These are phyloP conservation scores for Ploceus nigricollis DNA, from an alignment of 2,113 vertebrate genomes.

Conservation along the genomic window DNA sequence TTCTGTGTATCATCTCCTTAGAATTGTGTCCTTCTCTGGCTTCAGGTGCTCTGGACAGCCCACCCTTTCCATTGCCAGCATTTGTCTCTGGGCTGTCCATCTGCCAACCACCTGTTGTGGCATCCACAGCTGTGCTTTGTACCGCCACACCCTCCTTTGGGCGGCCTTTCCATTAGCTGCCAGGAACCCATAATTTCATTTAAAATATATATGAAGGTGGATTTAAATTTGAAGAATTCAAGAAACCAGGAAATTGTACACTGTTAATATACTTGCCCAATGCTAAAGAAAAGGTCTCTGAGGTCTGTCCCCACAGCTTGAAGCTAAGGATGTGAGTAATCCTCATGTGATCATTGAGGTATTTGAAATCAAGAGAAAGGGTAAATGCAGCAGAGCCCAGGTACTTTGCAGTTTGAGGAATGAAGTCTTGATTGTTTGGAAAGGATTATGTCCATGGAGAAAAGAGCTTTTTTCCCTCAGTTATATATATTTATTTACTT, in stretches of 20 bases:
- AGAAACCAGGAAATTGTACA: neutral
- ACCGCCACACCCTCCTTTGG: neutral
- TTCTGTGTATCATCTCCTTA: neutral
- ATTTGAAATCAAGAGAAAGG: neutral
- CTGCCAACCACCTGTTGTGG: neutral
- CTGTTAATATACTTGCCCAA: neutral
- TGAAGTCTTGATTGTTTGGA: neutral
- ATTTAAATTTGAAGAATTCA: neutral
- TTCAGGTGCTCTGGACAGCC: neutral
- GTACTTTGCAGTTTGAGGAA: neutral
- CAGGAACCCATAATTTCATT: neutral
- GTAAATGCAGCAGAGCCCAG: neutral
- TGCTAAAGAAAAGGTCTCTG: neutral
- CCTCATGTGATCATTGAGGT: neutral
- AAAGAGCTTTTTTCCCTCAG: neutral
- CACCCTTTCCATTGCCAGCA: neutral
- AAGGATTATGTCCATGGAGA: neutral
- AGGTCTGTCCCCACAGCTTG: neutral
- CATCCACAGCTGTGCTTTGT: neutral
- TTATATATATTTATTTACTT: neutral
- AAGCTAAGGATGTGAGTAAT: neutral
- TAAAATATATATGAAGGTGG: neutral
- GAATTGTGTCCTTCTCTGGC: neutral
- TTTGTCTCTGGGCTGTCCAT: neutral
- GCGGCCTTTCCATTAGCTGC: neutral